phyloP scores from a whole-genome alignment of 2,888 invertebrate genomes.

The Acanthosoma haemorrhoidale region DNA sequence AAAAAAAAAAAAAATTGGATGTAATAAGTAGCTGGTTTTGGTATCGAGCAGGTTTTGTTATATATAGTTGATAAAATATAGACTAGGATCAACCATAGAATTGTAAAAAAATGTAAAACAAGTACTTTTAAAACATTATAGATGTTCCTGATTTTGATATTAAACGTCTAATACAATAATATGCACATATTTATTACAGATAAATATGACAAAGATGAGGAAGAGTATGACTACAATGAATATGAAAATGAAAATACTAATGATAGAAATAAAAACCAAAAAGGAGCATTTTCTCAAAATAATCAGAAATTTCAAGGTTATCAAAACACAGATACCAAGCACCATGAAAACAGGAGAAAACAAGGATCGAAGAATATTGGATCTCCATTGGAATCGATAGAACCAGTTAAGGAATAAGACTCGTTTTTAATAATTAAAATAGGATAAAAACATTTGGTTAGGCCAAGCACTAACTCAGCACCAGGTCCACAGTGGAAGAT shows the following conservation, averaged over 20 bases:
- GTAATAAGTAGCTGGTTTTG: too few species aligned
- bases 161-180: too few species aligned
- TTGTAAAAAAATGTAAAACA: too few species aligned
- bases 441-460: background rate
- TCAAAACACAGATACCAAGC: slow-evolving; percentile 3
- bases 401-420: slow-evolving; percentile 35
- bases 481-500: too few species aligned
- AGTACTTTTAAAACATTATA: too few species aligned
- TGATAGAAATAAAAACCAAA: slow-evolving; percentile 10
- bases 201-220: slow-evolving; percentile 30
- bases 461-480: too few species aligned
- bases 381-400: slow-evolving; percentile 51
- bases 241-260: slow-evolving; percentile 22
- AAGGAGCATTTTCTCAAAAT: background rate
- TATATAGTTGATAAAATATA: too few species aligned
- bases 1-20: too few species aligned
- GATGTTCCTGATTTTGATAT: too few species aligned
- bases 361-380: slow-evolving; percentile 43
- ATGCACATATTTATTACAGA: too few species aligned
- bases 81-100: too few species aligned
- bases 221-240: slow-evolving; percentile 33
- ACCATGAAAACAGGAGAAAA: background rate
- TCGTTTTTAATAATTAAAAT: background rate
- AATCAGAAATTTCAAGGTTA: background rate
- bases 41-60: too few species aligned